A percentile compares a stretch with the other conserved stretches of the same genome.
These are phyloP conservation scores for Erythrolamprus reginae DNA, from an alignment of 2,113 vertebrate species.

Conservation along the genomic window DNA sequence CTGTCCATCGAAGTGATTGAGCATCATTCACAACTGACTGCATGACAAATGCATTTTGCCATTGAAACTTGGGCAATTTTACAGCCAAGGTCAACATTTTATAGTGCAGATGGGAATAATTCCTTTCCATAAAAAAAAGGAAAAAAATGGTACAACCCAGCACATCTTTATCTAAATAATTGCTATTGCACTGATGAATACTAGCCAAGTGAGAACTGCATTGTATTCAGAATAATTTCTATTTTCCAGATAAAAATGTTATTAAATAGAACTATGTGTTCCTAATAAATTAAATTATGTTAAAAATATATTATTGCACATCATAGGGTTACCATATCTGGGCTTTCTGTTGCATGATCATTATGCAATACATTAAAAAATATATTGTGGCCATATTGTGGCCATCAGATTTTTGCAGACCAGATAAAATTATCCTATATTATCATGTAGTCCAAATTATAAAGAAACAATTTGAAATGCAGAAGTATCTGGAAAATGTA, in stretches of 20 bases:
- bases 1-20: not conserved
- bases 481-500: not conserved
- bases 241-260: not conserved
- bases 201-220: not conserved
- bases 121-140: not conserved
- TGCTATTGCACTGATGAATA: not conserved
- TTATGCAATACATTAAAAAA: not conserved
- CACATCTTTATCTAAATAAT: not conserved
- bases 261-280: not conserved
- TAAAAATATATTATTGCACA: not conserved
- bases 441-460: not conserved
- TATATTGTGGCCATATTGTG: not conserved
- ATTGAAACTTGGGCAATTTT: not conserved
- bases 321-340: not conserved
- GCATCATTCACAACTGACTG: not conserved
- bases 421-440: not conserved
- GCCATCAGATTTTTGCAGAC: not conserved
- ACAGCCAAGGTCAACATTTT: not conserved
- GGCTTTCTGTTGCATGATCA: not conserved
- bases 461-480: not conserved
- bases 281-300: not conserved
- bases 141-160: not conserved
- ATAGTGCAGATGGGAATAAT: not conserved
- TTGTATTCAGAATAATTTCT: not conserved
- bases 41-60: not conserved